Base-by-base conservation (phyloP, 2,113 vertebrate genomes). In the Calyptomena viridis region DNA sequence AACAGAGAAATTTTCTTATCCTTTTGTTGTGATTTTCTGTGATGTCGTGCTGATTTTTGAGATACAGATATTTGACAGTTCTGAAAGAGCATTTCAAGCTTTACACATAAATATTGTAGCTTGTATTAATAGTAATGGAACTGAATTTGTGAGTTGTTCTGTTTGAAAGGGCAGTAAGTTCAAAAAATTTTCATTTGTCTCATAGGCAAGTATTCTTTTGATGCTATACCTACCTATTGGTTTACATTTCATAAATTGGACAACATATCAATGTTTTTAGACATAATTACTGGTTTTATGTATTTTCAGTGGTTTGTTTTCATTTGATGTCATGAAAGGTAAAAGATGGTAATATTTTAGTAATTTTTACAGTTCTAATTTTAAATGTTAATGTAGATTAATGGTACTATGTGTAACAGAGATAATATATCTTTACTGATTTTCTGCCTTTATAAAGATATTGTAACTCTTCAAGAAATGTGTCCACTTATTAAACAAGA, bases 281-380 rank as follows among this genome's bases (percentile, higher is more conserved):
- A 25, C 12, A 52, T 46, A 52, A 37, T 66, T 85, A 66, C 27
- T 58, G 23, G 8, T 42, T 78, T 82, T 75, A 56, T 52, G 5
- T 58, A 72, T 86, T 93, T 96, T 60, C 37, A 72, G 47, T 90
- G 46, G 87, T 67, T 85, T 87, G 42, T 59, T 44, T 89, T 87
- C 64, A 64, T 83, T 89, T 75, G 42, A 73, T 47, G 39, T 82
- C 46, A 91, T 95, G 89, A 97, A 97, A 97, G 78, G 87, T 95
- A 97, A 97, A 97, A 96, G 50, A 53, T 12, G 19, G 21, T 63
- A 84, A 14, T 40, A 79, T 52, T 79, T 76, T 83, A 52, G 42
- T 52, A 5, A 19, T 64, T 74, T 85, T 85, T 49, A 44, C 31
- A 11, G 6, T 63, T 81, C 28, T 71, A 60, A 58, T 76, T 21